Percentiles rank a stretch among this genome's conserved stretches.
Evolutionary conservation across 2,888 invertebrate genomes (phyloP).

Genomic region (Brenthis hecate): DNA sequence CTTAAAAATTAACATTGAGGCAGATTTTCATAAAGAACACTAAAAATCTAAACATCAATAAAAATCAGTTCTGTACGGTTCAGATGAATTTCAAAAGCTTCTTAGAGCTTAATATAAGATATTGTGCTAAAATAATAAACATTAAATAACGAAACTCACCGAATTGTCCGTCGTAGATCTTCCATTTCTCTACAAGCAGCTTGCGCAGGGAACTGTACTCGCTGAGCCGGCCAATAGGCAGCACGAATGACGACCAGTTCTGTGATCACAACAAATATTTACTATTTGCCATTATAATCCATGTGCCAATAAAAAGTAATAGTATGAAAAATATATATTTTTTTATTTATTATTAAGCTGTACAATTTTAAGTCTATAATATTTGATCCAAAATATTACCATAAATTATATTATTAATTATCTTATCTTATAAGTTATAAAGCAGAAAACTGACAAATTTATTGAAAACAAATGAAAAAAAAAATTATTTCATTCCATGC

Average conservation of each 20-base stretch:
- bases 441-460: no score
- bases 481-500: no score
- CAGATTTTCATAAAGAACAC: no score
- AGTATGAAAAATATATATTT: no score
- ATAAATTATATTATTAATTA: no score
- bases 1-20: no score
- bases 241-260: constrained; percentile 87
- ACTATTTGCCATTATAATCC: background rate
- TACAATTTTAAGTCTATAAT: background rate
- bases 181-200: constrained; percentile 96
- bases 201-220: constrained; percentile 98
- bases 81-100: no score
- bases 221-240: constrained; percentile 97
- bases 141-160: constrained; percentile 79
- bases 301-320: background rate
- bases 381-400: background rate
- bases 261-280: constrained; percentile 39
- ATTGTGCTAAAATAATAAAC: background rate
- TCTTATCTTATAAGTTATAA: background rate
- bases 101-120: background rate
- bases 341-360: no score
- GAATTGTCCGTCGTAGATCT: constrained; percentile 97
- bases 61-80: background rate
- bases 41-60: background rate
- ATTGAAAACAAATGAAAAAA: no score